Evolutionary conservation across 2,113 vertebrate species (phyloP), one percentile per base, ranked within the genome.

Genomic region (Perccottus glenii): DNA sequence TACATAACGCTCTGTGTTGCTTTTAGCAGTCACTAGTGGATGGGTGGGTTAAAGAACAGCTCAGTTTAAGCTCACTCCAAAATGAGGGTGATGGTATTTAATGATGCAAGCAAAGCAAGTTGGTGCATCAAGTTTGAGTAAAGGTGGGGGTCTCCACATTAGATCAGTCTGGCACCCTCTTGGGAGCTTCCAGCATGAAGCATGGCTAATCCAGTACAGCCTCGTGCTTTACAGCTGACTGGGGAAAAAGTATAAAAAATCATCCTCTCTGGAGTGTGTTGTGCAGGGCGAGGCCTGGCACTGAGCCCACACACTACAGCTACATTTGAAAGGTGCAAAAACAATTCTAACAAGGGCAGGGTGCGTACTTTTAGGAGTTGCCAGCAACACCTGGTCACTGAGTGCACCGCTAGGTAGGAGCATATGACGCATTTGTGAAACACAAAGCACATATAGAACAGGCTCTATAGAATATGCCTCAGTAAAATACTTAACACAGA

Each of bases 141-240:
- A 67, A 73, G 11, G 56, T 50, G 67, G 64, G 53, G 75, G 75
- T 79, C 73, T 80, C 44, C 60, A 58, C 64, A 80, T 32, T 67
- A 67, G 55, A 75, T 57, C 58, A 62, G 71, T 77, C 56, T 59
- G 58, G 80, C 63, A 47, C 74, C 72, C 88, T 81, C 80, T 42
- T 67, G 84, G 82, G 89, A 82, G 69, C 57, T 73, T 85, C 80
- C 61, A 78, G 75, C 67, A 52, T 15, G 46, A 66, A 89, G 79
- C 88, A 79, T 87, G 78, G 71, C 80, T 91, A 90, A 91, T 90
- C 79, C 65, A 80, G 72, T 83, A 87, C 90, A 90, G 87, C 83
- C 81, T 48, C 46, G 48, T 69, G 73, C 82, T 87, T 88, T 84
- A 88, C 74, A 77, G 89, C 85, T 80, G 85, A 87, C 74, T 56